Base-by-base conservation (phyloP, 2,113 vertebrate species). In the Carassius gibelio region DNA sequence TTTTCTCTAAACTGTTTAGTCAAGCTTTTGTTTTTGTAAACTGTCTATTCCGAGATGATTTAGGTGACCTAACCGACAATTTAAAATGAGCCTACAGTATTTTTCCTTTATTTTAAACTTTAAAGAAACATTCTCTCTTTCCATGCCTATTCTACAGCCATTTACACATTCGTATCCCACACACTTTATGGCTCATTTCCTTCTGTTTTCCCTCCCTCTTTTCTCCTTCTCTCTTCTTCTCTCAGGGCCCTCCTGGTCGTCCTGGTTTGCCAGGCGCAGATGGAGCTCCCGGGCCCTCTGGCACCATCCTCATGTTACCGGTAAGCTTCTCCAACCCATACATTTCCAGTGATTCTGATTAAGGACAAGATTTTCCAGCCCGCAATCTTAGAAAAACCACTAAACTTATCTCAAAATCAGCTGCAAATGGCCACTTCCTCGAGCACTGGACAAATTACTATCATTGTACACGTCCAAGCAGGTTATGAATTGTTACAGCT, bases 261-360 rank as follows among this genome's bases (percentile, higher is more conserved):
- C 91, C 97, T 86, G 98, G 98, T 83, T 93, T 99, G 87, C 97
- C 98, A 38, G 98, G 98, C 88, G 97, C 96, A 84, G 98, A 99
- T 88, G 98, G 98, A 57, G 92, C 98, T 86, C 96, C 97, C 82
- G 98, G 98, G 81, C 97, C 97, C 61, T 94, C 98, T 77, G 98
- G 98, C 48, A 99, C 98, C 88, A 94, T 99, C 94, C 90, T 99
- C 89, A 98, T 99, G 97, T 87, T 99, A 90, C 98, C 98, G 82
- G 98, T 99, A 96, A 94, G 95, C 94, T 55, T 68, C 21, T 57
- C 89, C 71, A 30, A 23, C 23, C 17, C 17, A 23, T 55, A 66
- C 36, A 59, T 23, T 81, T 52, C 23, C 34, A 83, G 10, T 83
- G 48, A 59, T 72, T 72, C 52, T 36, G 80, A 71, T 38, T 19